Percentiles rank a stretch among this genome's conserved stretches.
These are phyloP conservation scores for Drosophila merina DNA, from an alignment of 2,888 invertebrate species.

Conservation along the genomic window DNA sequence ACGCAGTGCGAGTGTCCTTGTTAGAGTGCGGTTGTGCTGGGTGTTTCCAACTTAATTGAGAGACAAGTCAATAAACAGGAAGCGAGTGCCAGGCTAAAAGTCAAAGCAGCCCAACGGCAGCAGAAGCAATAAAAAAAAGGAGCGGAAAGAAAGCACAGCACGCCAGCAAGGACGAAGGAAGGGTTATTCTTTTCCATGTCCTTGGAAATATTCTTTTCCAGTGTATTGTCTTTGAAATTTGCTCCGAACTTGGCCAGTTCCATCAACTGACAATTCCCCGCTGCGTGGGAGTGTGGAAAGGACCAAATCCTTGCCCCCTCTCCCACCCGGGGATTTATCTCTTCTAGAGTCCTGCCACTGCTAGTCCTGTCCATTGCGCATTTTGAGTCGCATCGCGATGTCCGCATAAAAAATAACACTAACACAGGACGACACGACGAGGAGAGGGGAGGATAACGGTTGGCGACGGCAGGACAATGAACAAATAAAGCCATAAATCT, in stretches of 20 bases:
- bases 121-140: constrained; percentile 5
- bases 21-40: constrained; percentile 72
- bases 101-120: constrained; percentile 56
- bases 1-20: constrained; percentile 43
- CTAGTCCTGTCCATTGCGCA: constrained; percentile 16
- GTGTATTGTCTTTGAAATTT: constrained; percentile 2
- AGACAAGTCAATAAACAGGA: constrained; percentile 81
- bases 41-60: constrained; percentile 76
- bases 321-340: background rate
- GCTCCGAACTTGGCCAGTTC: background rate
- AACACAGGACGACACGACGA: constrained; percentile 7
- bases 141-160: constrained; percentile 4
- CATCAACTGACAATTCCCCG: background rate
- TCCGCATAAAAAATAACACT: constrained; percentile 54
- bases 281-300: background rate
- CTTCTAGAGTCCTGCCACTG: background rate
- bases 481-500: constrained; percentile 80
- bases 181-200: background rate
- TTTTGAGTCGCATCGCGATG: constrained; percentile 42
- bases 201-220: background rate
- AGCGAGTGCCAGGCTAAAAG: constrained; percentile 68
- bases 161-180: constrained; percentile 10
- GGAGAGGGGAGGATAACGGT: background rate
- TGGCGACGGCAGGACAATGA: constrained; percentile 46
- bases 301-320: background rate